phyloP scores from a whole-genome alignment of 2,797 vertebrate species.

The Forpus xanthops region DNA sequence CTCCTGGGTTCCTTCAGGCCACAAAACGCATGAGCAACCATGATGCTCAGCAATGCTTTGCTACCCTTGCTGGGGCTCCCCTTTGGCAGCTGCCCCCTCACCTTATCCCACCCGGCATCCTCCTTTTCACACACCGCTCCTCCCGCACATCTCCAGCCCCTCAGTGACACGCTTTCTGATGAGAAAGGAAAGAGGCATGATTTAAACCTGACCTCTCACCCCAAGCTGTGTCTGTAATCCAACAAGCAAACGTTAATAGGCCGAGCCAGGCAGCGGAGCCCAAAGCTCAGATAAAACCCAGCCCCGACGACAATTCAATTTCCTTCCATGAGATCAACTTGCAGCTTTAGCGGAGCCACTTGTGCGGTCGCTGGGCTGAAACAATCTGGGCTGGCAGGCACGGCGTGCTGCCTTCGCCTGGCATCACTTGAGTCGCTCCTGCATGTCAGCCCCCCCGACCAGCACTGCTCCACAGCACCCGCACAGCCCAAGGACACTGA shows the following conservation, averaged over 20 bases:
- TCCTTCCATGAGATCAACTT: constrained; percentile 78
- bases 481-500: not conserved
- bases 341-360: constrained; percentile 74
- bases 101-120: not conserved
- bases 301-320: constrained; percentile 73
- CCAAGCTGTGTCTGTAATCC: constrained; percentile 67
- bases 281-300: constrained; percentile 70
- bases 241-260: constrained; percentile 46
- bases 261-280: constrained; percentile 58
- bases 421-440: not conserved
- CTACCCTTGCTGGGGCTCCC: not conserved
- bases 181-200: constrained; percentile 1
- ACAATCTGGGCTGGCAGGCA: constrained; percentile 59
- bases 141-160: not conserved
- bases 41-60: fast-evolving
- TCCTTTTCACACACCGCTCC: not conserved
- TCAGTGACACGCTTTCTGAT: not conserved
- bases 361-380: constrained; percentile 53
- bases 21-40: not conserved
- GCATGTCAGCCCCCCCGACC: not conserved
- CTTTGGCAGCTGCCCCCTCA: not conserved
- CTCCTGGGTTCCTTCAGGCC: not conserved
- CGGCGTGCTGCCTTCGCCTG: not conserved
- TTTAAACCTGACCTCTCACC: constrained; percentile 60
- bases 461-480: not conserved